These are phyloP conservation scores for Periparus ater DNA, from an alignment of 2,797 vertebrate species.

Conservation along the genomic window DNA sequence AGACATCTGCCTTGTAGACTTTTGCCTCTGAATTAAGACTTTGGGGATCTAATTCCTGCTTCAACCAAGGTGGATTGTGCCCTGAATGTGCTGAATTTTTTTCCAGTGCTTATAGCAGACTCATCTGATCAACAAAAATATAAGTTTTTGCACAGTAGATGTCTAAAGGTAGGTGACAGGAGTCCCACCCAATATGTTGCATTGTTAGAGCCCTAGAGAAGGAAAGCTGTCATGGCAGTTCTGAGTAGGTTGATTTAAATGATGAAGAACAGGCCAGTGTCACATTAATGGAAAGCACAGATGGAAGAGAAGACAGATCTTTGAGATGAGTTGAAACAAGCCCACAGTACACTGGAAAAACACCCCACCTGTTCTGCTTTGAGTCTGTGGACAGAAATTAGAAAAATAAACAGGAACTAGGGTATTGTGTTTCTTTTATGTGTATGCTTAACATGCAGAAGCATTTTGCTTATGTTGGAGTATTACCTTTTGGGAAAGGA, in stretches of 20 bases:
- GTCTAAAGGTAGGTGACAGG: neutral
- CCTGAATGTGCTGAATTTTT: neutral
- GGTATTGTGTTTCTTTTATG: neutral
- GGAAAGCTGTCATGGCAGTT: neutral
- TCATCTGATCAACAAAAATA: neutral
- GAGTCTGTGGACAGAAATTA: neutral
- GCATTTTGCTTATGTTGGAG: neutral
- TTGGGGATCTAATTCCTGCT: neutral
- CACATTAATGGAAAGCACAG: neutral
- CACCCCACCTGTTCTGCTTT: neutral
- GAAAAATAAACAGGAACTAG: neutral
- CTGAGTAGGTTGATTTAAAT: neutral
- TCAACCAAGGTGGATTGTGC: neutral
- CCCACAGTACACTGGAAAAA: neutral
- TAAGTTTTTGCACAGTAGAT: neutral
- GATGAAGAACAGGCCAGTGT: neutral
- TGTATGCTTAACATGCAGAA: neutral
- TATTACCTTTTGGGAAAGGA: neutral
- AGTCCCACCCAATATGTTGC: neutral
- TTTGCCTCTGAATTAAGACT: neutral
- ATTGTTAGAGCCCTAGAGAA: neutral
- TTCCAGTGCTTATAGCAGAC: neutral
- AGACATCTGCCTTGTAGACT: neutral
- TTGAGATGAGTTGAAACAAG: neutral
- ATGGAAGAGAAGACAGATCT: neutral